Conservation (phyloP, 2,888 invertebrate genomes). For the Schizotus pectinicornis region DNA sequence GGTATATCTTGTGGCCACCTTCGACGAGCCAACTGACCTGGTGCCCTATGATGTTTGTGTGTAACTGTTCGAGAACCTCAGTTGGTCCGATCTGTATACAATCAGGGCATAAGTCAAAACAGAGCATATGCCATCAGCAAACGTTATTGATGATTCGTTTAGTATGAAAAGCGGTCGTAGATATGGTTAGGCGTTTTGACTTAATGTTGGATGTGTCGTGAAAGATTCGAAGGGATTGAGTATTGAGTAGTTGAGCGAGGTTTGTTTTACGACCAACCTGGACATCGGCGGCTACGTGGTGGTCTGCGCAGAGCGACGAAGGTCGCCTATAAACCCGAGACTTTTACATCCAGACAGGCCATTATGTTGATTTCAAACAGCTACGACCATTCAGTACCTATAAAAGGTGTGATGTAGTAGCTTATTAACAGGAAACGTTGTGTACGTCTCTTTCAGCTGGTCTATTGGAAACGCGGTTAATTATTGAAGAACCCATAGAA, state of each 20-base stretch:
- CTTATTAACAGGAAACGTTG: conserved; percentile 25
- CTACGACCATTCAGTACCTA: conserved; percentile 21
- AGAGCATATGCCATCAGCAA: no score
- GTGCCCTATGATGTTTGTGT: no score
- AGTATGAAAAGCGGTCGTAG: no score
- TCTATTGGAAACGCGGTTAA: conserved; percentile 1
- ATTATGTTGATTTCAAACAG: conserved; percentile 23
- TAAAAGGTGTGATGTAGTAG: conserved; percentile 32
- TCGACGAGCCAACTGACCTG: no score
- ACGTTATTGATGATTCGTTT: no score
- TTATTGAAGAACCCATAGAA: neutral
- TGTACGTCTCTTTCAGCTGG: neutral
- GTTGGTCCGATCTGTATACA: no score
- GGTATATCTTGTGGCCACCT: no score
- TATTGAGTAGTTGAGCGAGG: conserved; percentile 8
- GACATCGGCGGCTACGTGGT: conserved; percentile 14
- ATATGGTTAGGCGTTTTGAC: no score
- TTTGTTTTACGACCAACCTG: conserved; percentile 17
- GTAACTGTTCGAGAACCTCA: no score
- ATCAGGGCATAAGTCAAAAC: no score
- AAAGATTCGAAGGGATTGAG: neutral
- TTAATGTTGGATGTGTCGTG: no score
- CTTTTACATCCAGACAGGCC: conserved; percentile 22
- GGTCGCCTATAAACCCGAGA: conserved; percentile 23
- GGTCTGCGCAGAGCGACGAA: conserved; percentile 21